phyloP scores from a whole-genome alignment of 1,140 invertebrate species.

The Laupala kohalensis region DNA sequence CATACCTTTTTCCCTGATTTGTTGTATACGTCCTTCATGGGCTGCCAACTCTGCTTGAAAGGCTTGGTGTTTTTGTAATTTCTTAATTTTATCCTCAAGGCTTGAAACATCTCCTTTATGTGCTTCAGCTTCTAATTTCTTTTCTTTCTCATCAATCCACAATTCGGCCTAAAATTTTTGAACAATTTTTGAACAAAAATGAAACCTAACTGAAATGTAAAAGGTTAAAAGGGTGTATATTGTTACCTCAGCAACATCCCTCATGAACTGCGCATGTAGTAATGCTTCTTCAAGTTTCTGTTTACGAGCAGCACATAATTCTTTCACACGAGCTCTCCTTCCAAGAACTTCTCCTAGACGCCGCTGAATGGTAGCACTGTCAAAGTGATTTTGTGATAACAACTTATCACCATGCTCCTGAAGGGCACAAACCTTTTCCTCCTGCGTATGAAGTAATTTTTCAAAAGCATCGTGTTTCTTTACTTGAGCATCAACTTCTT shows the following conservation, averaged over 20 bases:
- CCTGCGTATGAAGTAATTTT: constrained; percentile 67
- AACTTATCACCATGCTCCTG: constrained; percentile 81
- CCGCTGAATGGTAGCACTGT: constrained; percentile 68
- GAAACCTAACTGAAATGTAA: no score
- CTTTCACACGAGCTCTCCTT: constrained; percentile 56
- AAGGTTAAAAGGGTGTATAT: background rate
- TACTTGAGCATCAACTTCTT: constrained; percentile 72
- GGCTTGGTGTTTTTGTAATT: constrained; percentile 94
- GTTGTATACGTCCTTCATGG: constrained; percentile 72
- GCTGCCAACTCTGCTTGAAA: constrained; percentile 90
- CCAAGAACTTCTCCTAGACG: constrained; percentile 55
- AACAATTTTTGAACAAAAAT: background rate
- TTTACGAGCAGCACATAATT: constrained; percentile 45
- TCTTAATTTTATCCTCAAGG: constrained; percentile 82
- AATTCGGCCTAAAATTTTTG: constrained; percentile 45
- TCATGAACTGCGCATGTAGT: constrained; percentile 76
- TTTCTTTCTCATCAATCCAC: constrained; percentile 91
- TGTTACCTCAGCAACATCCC: constrained; percentile 67
- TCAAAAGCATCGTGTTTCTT: constrained; percentile 88
- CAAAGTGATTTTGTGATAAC: constrained; percentile 85
- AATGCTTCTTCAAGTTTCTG: constrained; percentile 62
- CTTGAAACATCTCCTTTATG: constrained; percentile 53
- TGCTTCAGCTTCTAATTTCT: constrained; percentile 65
- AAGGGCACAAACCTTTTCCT: constrained; percentile 73
- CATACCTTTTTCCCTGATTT: constrained; percentile 57